Conservation (phyloP, 1,140 invertebrate species). For the Penaeus chinensis region DNA sequence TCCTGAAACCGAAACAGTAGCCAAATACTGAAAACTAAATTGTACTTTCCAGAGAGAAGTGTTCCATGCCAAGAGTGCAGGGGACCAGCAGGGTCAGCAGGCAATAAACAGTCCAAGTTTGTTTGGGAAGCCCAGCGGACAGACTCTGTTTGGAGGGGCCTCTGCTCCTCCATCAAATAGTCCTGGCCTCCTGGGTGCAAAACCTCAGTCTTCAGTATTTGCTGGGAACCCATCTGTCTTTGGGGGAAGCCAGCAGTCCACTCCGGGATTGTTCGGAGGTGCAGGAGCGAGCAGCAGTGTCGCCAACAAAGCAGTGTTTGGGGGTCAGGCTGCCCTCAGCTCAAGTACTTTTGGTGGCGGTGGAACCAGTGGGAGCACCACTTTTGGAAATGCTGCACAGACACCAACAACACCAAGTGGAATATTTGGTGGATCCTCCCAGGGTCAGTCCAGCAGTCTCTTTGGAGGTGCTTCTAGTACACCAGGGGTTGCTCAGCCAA, state of each 20-base stretch:
- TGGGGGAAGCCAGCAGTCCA: conserved; percentile 4
- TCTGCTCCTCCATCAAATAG: neutral
- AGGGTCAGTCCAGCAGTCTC: neutral
- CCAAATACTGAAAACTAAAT: too few species aligned
- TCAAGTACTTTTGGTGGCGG: neutral
- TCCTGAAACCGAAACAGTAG: too few species aligned
- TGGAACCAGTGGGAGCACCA: neutral
- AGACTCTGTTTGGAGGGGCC: conserved; percentile 7
- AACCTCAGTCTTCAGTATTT: neutral
- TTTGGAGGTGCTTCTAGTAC: too few species aligned
- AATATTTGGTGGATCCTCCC: neutral
- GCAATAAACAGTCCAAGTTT: neutral
- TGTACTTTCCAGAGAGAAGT: conserved; percentile 20
- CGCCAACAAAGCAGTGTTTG: neutral
- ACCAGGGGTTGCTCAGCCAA: too few species aligned
- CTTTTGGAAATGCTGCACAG: neutral
- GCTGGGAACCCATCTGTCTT: neutral
- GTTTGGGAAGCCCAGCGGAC: neutral
- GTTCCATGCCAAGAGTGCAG: conserved; percentile 11
- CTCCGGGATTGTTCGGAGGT: neutral
- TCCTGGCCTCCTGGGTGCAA: conserved; percentile 14
- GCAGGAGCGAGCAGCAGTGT: too few species aligned
- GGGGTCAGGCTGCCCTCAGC: neutral
- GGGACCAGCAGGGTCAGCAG: conserved; percentile 25
- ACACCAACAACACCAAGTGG: neutral